Percentiles rank a stretch among this genome's conserved stretches.
Conservation (phyloP, 1,140 invertebrate genomes). For the Apis laboriosa region DNA sequence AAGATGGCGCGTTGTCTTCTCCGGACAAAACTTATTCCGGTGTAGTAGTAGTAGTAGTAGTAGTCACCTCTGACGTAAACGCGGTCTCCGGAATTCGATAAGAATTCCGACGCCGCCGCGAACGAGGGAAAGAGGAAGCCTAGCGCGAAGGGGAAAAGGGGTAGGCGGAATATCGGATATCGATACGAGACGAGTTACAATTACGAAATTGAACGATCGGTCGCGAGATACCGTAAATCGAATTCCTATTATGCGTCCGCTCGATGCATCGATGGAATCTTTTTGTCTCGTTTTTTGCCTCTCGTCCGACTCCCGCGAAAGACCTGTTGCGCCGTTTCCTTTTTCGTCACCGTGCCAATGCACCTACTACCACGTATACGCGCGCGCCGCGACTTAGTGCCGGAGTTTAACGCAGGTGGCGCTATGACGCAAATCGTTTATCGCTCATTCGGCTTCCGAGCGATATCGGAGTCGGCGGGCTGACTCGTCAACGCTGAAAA, state of each 20-base stretch:
- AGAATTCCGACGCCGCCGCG: slow-evolving; percentile 74
- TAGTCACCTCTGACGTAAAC: slow-evolving; percentile 69
- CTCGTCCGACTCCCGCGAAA: background rate
- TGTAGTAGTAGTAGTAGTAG: background rate
- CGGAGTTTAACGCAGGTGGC: slow-evolving; percentile 61
- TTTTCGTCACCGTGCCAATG: background rate
- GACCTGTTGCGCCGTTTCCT: slow-evolving; percentile 37
- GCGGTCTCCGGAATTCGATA: slow-evolving; percentile 67
- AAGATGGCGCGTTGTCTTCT: background rate
- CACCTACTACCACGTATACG: background rate
- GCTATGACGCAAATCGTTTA: slow-evolving; percentile 66
- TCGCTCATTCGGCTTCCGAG: slow-evolving; percentile 49
- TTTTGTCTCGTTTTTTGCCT: background rate
- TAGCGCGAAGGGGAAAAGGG: background rate
- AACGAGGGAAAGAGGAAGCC: slow-evolving; percentile 48
- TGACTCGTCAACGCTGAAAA: background rate
- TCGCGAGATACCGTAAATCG: background rate
- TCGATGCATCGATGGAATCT: background rate
- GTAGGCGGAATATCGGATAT: background rate
- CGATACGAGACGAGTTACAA: slow-evolving; percentile 23
- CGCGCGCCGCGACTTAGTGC: slow-evolving; percentile 58
- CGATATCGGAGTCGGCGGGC: slow-evolving; percentile 36
- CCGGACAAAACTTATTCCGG: slow-evolving; percentile 64
- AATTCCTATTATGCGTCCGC: no score
- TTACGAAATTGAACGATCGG: slow-evolving; percentile 48